phyloP scores from a whole-genome alignment of 2,888 invertebrate genomes.

The Stegophylla sp. region DNA sequence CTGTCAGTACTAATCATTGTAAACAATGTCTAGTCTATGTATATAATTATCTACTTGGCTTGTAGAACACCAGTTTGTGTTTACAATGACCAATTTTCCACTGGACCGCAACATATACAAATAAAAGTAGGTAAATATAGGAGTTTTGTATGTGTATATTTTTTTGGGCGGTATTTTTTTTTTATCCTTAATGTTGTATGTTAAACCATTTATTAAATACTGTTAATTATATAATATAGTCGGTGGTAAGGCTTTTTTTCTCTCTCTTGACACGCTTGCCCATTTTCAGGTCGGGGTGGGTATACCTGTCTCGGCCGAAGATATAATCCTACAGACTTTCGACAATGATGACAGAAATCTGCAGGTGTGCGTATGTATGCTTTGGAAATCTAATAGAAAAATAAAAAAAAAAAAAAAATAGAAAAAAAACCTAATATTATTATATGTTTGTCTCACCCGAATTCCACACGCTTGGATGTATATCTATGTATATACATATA shows the following conservation, averaged over 20 bases:
- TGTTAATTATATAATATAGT: neutral
- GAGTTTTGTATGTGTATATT: neutral
- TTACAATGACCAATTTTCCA: too few species aligned
- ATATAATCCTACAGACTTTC: conserved; percentile 58
- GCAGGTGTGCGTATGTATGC: conserved; percentile 59
- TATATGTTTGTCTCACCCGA: conserved; percentile 31
- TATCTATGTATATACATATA: too few species aligned
- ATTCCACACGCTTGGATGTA: conserved; percentile 31
- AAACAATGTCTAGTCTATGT: too few species aligned
- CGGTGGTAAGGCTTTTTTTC: conserved; percentile 51
- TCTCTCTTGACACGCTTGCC: conserved; percentile 54
- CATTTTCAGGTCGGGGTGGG: conserved; percentile 59
- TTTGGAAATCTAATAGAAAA: conserved; percentile 55
- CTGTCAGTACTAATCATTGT: too few species aligned
- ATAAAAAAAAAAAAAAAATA: neutral
- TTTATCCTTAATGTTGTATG: neutral
- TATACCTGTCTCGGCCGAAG: conserved; percentile 59
- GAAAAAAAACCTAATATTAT: conserved; percentile 18
- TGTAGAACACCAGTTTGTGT: too few species aligned
- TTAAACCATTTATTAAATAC: neutral
- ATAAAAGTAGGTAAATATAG: too few species aligned
- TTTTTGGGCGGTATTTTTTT: neutral
- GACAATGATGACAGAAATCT: conserved; percentile 58
- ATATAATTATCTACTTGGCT: too few species aligned
- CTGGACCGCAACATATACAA: too few species aligned